Conservation (phyloP, 92 coral and sea anemone genomes). For the Porites lobata region DNA sequence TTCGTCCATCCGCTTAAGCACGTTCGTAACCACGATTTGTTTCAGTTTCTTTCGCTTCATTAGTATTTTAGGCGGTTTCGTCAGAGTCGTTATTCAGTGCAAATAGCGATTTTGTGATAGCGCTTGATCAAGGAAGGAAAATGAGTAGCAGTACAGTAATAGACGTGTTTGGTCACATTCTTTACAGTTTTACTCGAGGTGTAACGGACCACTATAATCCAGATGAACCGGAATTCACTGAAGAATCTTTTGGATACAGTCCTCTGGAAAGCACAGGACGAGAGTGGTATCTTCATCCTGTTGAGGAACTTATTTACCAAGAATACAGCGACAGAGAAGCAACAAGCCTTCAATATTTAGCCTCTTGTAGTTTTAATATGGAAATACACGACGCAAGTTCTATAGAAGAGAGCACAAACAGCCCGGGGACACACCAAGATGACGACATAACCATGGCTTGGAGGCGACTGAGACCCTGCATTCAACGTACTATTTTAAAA, state of each 20-base stretch:
- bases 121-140: too few species aligned
- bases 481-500: neutral
- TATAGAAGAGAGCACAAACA: too few species aligned
- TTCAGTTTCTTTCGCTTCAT: too few species aligned
- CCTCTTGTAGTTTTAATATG: neutral
- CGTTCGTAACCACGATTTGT: too few species aligned
- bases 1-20: too few species aligned
- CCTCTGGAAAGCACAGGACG: neutral
- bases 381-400: too few species aligned
- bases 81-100: too few species aligned
- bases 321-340: constrained; percentile 32
- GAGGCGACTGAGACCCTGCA: neutral
- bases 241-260: neutral
- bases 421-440: neutral
- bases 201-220: neutral
- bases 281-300: constrained; percentile 9
- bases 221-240: neutral
- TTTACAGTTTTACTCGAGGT: neutral
- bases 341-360: neutral
- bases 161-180: neutral
- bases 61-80: too few species aligned
- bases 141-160: neutral
- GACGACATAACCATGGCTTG: neutral
- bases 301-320: constrained; percentile 30
- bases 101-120: too few species aligned